Percentiles rank a stretch among this genome's conserved stretches.
phyloP scores from a whole-genome alignment of 2,888 invertebrate genomes.

The Spodoptera littoralis region DNA sequence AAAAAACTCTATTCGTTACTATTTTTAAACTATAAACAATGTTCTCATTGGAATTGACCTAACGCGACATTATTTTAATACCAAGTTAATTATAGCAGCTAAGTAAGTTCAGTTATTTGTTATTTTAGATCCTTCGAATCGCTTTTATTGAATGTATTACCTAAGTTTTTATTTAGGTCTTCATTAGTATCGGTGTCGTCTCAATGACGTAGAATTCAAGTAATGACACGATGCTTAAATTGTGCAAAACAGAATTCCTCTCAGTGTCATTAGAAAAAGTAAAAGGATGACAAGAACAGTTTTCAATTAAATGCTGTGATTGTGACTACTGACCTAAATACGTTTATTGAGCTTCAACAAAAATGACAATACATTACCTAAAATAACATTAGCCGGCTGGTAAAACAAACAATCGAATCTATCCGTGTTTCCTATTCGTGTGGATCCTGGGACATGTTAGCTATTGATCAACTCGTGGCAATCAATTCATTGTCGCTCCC shows the following conservation, averaged over 20 bases:
- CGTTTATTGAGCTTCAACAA: conserved; percentile 11
- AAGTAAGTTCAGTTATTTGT: no score
- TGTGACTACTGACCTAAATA: conserved; percentile 1
- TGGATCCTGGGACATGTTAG: conserved; percentile 2
- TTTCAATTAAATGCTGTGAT: conserved; percentile 3
- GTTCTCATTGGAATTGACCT: conserved; percentile 3
- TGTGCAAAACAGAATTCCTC: no score
- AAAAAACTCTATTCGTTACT: no score
- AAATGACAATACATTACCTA: conserved; percentile 16
- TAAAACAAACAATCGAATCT: conserved; percentile 2
- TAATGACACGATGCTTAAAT: no score
- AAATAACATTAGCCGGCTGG: neutral
- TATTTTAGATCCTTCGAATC: no score
- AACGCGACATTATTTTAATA: conserved; percentile 22
- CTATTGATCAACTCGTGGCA: conserved; percentile 4
- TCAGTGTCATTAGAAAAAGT: neutral
- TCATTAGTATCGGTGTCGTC: no score
- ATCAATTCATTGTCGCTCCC: conserved; percentile 5
- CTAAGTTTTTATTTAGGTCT: no score
- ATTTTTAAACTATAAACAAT: conserved; percentile 19
- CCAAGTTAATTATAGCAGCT: no score
- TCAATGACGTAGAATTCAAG: no score
- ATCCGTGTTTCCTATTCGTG: neutral
- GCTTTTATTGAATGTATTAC: no score
- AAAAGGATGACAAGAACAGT: neutral